Conservation (phyloP, 1,140 invertebrate species). For the Olivierus martensii region DNA sequence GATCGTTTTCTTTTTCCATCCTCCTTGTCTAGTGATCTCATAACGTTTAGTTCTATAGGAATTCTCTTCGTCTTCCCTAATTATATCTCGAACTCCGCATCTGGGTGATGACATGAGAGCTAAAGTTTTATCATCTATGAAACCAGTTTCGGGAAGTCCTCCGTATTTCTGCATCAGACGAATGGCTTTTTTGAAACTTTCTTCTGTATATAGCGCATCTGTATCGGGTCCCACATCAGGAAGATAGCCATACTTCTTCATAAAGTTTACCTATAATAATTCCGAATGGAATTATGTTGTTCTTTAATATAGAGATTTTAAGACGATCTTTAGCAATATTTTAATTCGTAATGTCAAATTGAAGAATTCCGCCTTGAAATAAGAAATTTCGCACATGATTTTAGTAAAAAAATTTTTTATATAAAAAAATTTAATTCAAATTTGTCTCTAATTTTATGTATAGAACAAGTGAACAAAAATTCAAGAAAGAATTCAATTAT, state of each 20-base stretch:
- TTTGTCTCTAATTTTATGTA: too few species aligned
- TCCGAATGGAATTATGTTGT: too few species aligned
- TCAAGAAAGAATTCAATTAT: too few species aligned
- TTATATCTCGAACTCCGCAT: slow-evolving; percentile 67
- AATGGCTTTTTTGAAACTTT: slow-evolving; percentile 67
- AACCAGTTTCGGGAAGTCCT: slow-evolving; percentile 64
- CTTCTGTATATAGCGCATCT: slow-evolving; percentile 46
- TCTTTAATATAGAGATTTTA: too few species aligned
- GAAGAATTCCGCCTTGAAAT: too few species aligned
- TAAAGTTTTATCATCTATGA: slow-evolving; percentile 57
- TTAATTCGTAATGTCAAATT: too few species aligned
- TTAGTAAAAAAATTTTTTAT: too few species aligned
- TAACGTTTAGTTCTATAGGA: slow-evolving; percentile 47
- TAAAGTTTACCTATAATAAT: slow-evolving; percentile 28
- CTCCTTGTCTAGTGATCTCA: slow-evolving; percentile 62
- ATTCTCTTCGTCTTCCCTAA: slow-evolving; percentile 33
- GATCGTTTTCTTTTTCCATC: slow-evolving; percentile 69
- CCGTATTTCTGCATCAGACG: slow-evolving; percentile 64
- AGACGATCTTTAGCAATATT: too few species aligned
- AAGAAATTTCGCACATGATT: too few species aligned
- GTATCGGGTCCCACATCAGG: slow-evolving; percentile 25
- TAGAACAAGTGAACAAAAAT: too few species aligned
- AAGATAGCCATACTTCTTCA: slow-evolving; percentile 15
- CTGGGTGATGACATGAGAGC: slow-evolving; percentile 57
- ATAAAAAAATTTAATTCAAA: too few species aligned